phyloP scores from a whole-genome alignment of 2,113 vertebrate species.

The Peromyscus leucopus region DNA sequence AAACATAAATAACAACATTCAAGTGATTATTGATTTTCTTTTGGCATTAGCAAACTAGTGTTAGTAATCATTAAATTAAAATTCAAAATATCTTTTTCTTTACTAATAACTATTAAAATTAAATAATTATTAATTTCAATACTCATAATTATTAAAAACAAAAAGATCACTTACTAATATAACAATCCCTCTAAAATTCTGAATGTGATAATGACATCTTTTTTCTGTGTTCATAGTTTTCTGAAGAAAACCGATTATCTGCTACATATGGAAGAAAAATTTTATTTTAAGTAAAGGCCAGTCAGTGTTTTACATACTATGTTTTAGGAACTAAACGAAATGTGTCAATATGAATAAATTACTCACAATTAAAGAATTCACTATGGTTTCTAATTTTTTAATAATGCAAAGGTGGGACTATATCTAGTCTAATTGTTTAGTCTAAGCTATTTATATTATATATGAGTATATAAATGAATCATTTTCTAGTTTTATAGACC shows the following conservation, averaged over 20 bases:
- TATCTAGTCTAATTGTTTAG: not conserved
- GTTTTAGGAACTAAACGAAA: not conserved
- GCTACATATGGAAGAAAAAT: not conserved
- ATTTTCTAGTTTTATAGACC: not conserved
- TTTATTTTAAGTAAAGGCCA: not conserved
- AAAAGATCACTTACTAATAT: not conserved
- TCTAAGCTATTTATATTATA: not conserved
- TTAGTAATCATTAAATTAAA: not conserved
- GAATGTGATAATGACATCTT: not conserved
- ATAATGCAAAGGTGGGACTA: not conserved
- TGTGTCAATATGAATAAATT: not conserved
- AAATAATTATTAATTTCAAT: not conserved
- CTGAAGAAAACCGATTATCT: not conserved
- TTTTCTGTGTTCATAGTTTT: not conserved
- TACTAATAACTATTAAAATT: not conserved
- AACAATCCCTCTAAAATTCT: not conserved
- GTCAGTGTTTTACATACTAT: not conserved
- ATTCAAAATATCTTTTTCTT: not conserved
- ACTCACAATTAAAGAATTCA: not conserved
- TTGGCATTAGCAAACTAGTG: not conserved
- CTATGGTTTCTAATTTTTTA: not conserved
- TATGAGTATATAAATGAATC: not conserved
- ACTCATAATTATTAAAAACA: not conserved
- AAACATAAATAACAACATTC: not conserved
- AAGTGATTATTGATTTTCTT: not conserved